Evolutionary conservation across 1,140 invertebrate genomes (phyloP).

Genomic region (Mya arenaria): DNA sequence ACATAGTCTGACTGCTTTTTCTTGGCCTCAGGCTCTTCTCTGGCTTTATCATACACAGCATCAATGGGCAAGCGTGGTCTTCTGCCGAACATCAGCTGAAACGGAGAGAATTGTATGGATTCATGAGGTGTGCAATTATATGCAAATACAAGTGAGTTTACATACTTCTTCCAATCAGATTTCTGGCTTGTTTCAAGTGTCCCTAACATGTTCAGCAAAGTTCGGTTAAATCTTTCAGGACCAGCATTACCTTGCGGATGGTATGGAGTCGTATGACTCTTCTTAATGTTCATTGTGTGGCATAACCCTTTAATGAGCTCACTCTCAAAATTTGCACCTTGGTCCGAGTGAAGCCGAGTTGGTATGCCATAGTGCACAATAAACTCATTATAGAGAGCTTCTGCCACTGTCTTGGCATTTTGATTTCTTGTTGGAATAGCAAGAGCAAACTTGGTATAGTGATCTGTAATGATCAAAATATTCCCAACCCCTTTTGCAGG

Average conservation of each 20-base stretch:
- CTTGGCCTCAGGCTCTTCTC: neutral
- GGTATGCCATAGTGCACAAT: no score
- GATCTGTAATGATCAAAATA: no score
- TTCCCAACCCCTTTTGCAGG: constrained; percentile 6
- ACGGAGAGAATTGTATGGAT: constrained; percentile 43
- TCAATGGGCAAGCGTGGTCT: constrained; percentile 49
- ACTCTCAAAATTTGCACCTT: no score
- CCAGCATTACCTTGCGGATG: constrained; percentile 16
- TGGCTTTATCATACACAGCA: constrained; percentile 20
- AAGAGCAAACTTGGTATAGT: no score
- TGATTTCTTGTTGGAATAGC: no score
- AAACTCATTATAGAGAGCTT: no score
- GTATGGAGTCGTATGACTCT: no score
- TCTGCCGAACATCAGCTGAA: constrained; percentile 53
- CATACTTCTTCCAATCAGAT: constrained; percentile 47
- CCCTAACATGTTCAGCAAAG: constrained; percentile 47
- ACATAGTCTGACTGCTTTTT: constrained; percentile 19
- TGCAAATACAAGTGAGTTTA: constrained; percentile 43
- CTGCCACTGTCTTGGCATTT: no score
- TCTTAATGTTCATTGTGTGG: no score
- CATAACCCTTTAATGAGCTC: no score
- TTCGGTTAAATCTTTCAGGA: constrained; percentile 49
- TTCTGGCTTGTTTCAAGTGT: constrained; percentile 49
- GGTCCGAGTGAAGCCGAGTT: no score
- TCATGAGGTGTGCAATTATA: constrained; percentile 60